Conservation (phyloP, 2,888 invertebrate species). For the Pilophorus perplexus region DNA sequence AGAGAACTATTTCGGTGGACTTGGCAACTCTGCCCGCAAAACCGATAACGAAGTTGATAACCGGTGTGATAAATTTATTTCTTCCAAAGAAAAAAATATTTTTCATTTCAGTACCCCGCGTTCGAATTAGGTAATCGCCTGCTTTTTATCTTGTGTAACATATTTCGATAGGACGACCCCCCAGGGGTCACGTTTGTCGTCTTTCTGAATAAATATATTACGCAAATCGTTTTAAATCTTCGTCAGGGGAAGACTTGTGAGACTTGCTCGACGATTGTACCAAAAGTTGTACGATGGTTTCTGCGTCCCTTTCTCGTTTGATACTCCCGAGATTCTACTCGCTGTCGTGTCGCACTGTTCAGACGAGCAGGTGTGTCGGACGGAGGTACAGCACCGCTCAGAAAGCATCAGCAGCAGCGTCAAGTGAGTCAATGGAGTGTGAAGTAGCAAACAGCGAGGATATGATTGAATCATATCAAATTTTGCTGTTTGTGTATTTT, state of each 20-base stretch:
- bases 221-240: slow-evolving; percentile 8
- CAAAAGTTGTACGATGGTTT: too few relatives aligned
- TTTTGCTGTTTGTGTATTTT: too few relatives aligned
- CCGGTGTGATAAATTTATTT: neutral
- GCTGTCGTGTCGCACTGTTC: slow-evolving; percentile 27
- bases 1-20: too few relatives aligned
- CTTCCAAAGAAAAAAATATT: neutral
- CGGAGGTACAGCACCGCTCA: slow-evolving; percentile 4
- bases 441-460: too few relatives aligned
- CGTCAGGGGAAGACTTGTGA: neutral
- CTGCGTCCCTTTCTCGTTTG: slow-evolving; percentile 18
- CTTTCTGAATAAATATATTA: slow-evolving; percentile 1
- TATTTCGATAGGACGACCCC: slow-evolving; percentile 36
- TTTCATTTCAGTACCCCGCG: neutral
- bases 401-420: neutral
- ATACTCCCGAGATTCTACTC: slow-evolving; percentile 27
- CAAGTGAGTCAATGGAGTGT: slow-evolving; percentile 13
- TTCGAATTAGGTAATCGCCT: slow-evolving; percentile 14
- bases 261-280: too few relatives aligned
- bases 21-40: too few relatives aligned
- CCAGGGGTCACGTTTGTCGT: slow-evolving; percentile 36
- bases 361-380: slow-evolving; percentile 7
- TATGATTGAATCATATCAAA: too few relatives aligned
- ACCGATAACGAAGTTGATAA: too few relatives aligned
- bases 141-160: slow-evolving; percentile 20